Evolutionary conservation across 1,140 invertebrate genomes (phyloP), one percentile per base, ranked within the genome.

Genomic region (Cydia amplana): DNA sequence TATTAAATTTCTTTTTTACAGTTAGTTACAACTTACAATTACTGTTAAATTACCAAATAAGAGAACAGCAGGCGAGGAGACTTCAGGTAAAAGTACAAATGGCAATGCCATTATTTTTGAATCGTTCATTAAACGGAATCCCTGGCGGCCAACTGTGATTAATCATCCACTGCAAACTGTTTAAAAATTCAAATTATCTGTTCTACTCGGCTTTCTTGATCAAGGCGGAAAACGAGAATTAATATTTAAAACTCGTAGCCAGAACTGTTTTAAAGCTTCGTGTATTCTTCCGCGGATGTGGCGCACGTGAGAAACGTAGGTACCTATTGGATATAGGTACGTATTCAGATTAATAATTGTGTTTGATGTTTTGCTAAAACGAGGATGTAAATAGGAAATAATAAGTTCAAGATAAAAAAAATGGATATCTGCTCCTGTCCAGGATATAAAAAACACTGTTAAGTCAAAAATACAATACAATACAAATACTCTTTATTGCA

Each of bases 141-240:
- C 75, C 77, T 74, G 64, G 25, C 18, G 78, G 73, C 73, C 25
- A 46, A 72, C 40, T 72, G 25, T 75, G 83, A 88, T 84, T 85
- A 88, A 88, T 85, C 80, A 81, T 75, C 74, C 67, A 78, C 78
- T 81, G 74, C 75, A 36, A 78, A 73, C 78, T 85, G 77, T 85
- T 88, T 86, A 86, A 89, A 84, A 84, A 85, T 89, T 83, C 80
- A 85, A 85, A 85, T 85, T 82, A 80, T 81, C 79, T 83, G 75
- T 83, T 82, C 78, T 74, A 81, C 79, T 73, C 75, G 77, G 80
- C 77, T 85, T 82, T 83, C 70, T 25, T 51, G 76, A 83, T 83
- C 80, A 67, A 77, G 79, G 77, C 78, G 70, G 72, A 63, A 82
- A 79, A 77, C 72, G 67, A 75, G 77, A 67, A 83, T 85, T 84